phyloP scores from a whole-genome alignment of 2,888 invertebrate species.

The Cataglyphis altisquamis region DNA sequence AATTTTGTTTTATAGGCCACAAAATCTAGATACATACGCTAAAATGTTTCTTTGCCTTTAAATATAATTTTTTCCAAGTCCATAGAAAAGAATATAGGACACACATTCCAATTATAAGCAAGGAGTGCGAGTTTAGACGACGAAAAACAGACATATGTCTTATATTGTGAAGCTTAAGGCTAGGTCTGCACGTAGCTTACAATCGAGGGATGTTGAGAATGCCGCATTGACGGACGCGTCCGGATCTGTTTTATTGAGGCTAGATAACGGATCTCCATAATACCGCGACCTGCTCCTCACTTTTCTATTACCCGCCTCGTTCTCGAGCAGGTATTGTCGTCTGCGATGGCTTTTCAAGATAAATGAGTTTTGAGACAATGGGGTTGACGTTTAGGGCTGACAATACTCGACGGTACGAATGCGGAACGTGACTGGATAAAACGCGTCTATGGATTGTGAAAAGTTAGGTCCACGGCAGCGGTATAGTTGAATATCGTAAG shows the following conservation, averaged over 20 bases:
- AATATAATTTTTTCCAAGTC: conserved; percentile 3
- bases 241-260: conserved; percentile 58
- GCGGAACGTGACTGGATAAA: conserved; percentile 45
- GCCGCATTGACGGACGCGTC: conserved; percentile 59
- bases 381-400: conserved; percentile 62
- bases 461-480: conserved; percentile 45
- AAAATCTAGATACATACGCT: background rate
- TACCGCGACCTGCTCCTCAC: conserved; percentile 44
- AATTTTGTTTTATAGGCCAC: background rate
- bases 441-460: conserved; percentile 35
- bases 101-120: background rate
- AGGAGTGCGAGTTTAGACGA: background rate
- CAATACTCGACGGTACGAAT: conserved; percentile 57
- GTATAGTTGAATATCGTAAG: conserved; percentile 19
- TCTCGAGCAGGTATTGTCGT: conserved; percentile 71
- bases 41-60: background rate
- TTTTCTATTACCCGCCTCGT: conserved; percentile 65
- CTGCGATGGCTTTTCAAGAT: conserved; percentile 67
- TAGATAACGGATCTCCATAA: conserved; percentile 55
- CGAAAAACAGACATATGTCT: conserved; percentile 5
- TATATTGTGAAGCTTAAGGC: conserved; percentile 7
- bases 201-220: conserved; percentile 50
- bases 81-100: background rate
- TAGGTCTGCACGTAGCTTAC: conserved; percentile 25
- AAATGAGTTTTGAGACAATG: conserved; percentile 75